Conservation (phyloP, 2,797 vertebrate genomes). For the Sciaenops ocellatus region DNA sequence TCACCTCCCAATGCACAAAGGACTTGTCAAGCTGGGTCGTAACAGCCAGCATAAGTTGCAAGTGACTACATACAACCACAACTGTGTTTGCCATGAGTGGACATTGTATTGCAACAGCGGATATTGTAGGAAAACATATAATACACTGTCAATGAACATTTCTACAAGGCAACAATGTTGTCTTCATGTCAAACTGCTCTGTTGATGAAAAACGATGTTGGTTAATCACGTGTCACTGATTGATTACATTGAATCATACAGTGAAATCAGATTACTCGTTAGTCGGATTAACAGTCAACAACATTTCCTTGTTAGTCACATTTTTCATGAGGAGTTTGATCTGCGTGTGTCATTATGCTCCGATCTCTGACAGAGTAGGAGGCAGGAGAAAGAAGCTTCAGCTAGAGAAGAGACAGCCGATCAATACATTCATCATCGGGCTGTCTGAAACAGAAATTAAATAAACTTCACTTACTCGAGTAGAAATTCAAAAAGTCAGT, state of each 20-base stretch:
- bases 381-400: conserved; percentile 1
- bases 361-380: background rate
- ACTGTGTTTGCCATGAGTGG: background rate
- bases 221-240: background rate
- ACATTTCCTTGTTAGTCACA: background rate
- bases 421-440: conserved; percentile 34
- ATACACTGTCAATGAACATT: background rate
- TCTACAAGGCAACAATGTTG: background rate
- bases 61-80: background rate
- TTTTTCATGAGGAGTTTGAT: background rate
- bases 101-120: background rate
- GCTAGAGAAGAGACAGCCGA: conserved; percentile 15
- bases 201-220: background rate
- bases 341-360: background rate
- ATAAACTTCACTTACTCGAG: conserved; percentile 12
- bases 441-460: conserved; percentile 6
- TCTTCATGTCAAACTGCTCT: background rate
- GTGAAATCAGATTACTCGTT: background rate
- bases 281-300: too few relatives aligned
- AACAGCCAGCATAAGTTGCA: too few relatives aligned
- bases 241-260: conserved; percentile 5
- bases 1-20: too few relatives aligned
- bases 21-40: too few relatives aligned
- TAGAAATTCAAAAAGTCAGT: conserved; percentile 20
- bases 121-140: background rate